Evolutionary conservation across 2,113 vertebrate species (phyloP).

Genomic region (Albula goreensis): DNA sequence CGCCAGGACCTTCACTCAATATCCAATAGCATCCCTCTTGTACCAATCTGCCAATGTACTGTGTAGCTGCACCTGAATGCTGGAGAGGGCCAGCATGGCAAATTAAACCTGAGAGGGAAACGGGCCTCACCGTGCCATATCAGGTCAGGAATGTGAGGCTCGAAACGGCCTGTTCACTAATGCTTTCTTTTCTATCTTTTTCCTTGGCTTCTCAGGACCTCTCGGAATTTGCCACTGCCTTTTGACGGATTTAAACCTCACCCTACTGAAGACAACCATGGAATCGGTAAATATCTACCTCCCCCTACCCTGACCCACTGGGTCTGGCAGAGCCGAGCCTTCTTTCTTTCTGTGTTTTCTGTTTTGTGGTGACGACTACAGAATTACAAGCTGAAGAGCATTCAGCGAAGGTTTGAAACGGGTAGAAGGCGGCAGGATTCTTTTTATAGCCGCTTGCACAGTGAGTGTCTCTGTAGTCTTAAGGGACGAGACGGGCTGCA

Average conservation of each 20-base stretch:
- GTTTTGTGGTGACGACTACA: neutral
- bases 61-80: neutral
- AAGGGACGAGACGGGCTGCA: neutral
- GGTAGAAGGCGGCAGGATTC: neutral
- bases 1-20: neutral
- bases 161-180: slow-evolving; percentile 48
- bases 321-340: neutral
- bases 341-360: slow-evolving; percentile 31
- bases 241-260: slow-evolving; percentile 79
- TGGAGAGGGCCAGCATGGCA: neutral
- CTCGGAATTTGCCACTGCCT: slow-evolving; percentile 57
- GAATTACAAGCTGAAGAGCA: neutral
- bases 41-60: neutral
- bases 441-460: neutral
- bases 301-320: neutral
- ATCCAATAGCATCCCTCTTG: neutral
- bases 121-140: slow-evolving; percentile 11
- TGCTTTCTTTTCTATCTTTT: slow-evolving; percentile 25
- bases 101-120: slow-evolving; percentile 38
- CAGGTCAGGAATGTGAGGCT: slow-evolving; percentile 46
- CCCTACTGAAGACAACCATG: slow-evolving; percentile 80
- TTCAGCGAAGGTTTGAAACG: neutral
- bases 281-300: slow-evolving; percentile 87
- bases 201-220: slow-evolving; percentile 71
- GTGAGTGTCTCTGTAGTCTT: neutral